Conservation (phyloP, 1,140 invertebrate genomes). For the Lordiphosa collinella region DNA sequence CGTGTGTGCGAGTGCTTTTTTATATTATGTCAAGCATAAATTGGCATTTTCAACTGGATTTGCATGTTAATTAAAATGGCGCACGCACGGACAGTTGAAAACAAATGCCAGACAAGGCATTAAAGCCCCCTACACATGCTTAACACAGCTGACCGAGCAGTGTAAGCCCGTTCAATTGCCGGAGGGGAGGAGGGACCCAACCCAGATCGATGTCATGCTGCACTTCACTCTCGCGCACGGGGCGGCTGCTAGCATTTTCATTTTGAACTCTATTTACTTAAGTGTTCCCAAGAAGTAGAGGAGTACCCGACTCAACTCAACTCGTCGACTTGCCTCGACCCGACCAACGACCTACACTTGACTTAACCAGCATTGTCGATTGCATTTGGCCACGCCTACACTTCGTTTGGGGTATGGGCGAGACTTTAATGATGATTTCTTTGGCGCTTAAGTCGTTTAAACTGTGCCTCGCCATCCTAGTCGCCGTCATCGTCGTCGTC, state of each 20-base stretch:
- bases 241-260: constrained; percentile 66
- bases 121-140: constrained; percentile 34
- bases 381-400: constrained; percentile 44
- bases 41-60: constrained; percentile 77
- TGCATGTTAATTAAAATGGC: constrained; percentile 76
- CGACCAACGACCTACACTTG: constrained; percentile 78
- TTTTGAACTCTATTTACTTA: constrained; percentile 76
- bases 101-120: constrained; percentile 69
- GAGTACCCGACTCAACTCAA: constrained; percentile 2
- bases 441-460: constrained; percentile 76
- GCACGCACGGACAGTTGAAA: constrained; percentile 71
- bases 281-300: constrained; percentile 55
- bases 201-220: constrained; percentile 67
- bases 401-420: constrained; percentile 27
- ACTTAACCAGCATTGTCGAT: constrained; percentile 79
- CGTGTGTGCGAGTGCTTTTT: constrained; percentile 38
- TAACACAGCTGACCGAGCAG: constrained; percentile 47
- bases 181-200: neutral
- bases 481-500: constrained; percentile 9
- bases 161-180: constrained; percentile 28
- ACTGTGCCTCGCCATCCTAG: constrained; percentile 39
- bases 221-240: constrained; percentile 51
- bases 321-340: constrained; percentile 24
- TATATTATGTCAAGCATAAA: constrained; percentile 76
- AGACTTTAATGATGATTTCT: constrained; percentile 78